Percentiles rank a stretch among this genome's conserved stretches.
Evolutionary conservation across 2,797 vertebrate species (phyloP).

Genomic region (Poeciliopsis infans): DNA sequence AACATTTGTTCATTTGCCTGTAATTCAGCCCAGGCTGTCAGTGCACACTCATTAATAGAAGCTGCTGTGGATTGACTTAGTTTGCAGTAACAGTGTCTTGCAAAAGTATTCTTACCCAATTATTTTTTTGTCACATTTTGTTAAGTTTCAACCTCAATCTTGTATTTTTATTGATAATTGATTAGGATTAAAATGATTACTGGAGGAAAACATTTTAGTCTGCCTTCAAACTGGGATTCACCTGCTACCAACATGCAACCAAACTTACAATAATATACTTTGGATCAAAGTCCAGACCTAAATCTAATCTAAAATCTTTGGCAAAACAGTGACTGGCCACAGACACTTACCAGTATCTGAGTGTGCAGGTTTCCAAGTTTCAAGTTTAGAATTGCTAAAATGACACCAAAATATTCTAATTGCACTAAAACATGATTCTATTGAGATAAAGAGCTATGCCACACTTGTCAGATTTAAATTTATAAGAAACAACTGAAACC

Average conservation of each 20-base stretch:
- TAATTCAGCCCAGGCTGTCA: slow-evolving; percentile 60
- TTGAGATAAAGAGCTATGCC: neutral
- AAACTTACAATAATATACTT: neutral
- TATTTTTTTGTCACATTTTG: neutral
- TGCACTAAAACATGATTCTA: neutral
- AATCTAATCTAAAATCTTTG: neutral
- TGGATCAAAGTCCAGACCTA: neutral
- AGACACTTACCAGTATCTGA: neutral
- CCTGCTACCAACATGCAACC: neutral
- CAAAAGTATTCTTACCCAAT: neutral
- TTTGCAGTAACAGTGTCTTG: slow-evolving; percentile 7
- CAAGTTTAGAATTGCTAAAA: neutral
- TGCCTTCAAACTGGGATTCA: neutral
- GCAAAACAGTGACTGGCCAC: neutral
- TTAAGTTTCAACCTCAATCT: neutral
- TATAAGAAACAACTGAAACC: neutral
- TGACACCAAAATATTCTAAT: neutral
- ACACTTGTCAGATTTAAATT: neutral
- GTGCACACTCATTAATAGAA: slow-evolving; percentile 55
- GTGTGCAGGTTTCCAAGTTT: neutral
- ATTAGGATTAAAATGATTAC: no score
- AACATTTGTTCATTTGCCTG: neutral
- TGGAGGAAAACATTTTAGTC: neutral
- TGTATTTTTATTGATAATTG: neutral
- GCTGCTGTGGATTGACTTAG: slow-evolving; percentile 70